Conservation (phyloP, 2,888 invertebrate genomes). For the Amblyjoppa proteus region DNA sequence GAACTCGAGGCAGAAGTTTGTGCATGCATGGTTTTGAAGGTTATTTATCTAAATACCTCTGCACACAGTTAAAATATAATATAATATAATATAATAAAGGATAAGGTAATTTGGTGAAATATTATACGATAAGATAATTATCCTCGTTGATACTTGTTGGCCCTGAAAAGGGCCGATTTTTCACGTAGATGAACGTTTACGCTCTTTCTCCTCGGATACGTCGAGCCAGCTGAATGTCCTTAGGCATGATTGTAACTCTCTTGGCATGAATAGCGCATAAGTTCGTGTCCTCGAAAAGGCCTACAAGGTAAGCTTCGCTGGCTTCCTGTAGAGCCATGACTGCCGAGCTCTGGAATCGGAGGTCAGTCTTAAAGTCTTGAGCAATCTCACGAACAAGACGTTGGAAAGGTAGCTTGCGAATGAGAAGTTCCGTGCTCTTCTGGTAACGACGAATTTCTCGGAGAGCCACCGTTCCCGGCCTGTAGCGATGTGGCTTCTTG, state of each 20-base stretch:
- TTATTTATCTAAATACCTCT: too few relatives aligned
- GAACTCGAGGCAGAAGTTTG: too few relatives aligned
- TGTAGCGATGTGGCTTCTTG: constrained; percentile 90
- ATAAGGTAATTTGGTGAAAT: not conserved
- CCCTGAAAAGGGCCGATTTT: constrained; percentile 38
- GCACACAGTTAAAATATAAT: too few relatives aligned
- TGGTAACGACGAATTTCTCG: constrained; percentile 91
- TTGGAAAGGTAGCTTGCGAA: constrained; percentile 88
- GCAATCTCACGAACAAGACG: constrained; percentile 87
- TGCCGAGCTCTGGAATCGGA: constrained; percentile 90
- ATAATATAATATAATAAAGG: too few relatives aligned
- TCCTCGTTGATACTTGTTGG: not conserved
- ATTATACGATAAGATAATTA: not conserved
- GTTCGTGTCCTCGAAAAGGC: constrained; percentile 84
- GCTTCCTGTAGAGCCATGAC: constrained; percentile 90
- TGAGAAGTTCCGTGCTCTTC: constrained; percentile 90
- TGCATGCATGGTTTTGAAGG: too few relatives aligned
- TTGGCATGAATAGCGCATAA: constrained; percentile 91
- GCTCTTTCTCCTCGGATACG: constrained; percentile 75
- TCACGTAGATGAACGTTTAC: constrained; percentile 62
- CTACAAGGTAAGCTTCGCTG: constrained; percentile 88
- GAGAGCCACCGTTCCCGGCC: constrained; percentile 90
- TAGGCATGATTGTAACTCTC: constrained; percentile 87
- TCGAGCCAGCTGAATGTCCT: constrained; percentile 82
- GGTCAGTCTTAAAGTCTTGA: constrained; percentile 90